Conservation (phyloP, 2,797 vertebrate species). For the Trichosurus vulpecula region DNA sequence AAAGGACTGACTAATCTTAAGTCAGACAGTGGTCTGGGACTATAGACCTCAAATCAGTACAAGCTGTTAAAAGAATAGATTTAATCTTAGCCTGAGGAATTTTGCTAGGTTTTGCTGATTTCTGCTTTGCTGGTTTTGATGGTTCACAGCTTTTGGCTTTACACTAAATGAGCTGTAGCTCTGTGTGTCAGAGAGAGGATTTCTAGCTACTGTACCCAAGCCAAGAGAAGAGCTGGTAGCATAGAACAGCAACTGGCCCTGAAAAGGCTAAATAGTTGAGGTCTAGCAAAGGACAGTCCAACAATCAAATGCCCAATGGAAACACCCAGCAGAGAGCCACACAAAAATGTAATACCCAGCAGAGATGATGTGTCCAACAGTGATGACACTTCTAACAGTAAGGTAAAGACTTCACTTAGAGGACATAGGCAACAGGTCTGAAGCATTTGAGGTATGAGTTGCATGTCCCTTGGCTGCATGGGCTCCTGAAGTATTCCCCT, state of each 20-base stretch:
- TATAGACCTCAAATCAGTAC: neutral
- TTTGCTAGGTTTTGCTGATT: neutral
- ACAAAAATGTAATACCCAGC: neutral
- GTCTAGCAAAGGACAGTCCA: neutral
- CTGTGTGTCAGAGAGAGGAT: neutral
- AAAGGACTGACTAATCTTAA: neutral
- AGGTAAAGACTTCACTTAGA: neutral
- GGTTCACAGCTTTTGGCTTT: neutral
- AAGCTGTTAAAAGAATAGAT: neutral
- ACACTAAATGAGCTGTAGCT: neutral
- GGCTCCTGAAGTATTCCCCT: neutral
- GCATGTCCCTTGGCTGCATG: neutral
- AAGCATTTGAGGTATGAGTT: neutral
- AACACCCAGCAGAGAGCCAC: neutral
- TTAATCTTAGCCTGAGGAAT: neutral
- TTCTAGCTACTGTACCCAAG: neutral
- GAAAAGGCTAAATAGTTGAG: neutral
- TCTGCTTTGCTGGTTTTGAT: neutral
- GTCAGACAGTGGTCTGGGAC: neutral
- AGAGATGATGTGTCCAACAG: neutral
- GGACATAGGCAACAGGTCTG: neutral
- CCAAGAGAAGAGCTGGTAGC: neutral
- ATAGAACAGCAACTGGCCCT: neutral
- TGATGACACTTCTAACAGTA: neutral
- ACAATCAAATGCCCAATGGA: neutral